Evolutionary conservation across 2,888 invertebrate species (phyloP), one percentile per base, ranked within the genome.

Genomic region (Tuberolachnus salignus): DNA sequence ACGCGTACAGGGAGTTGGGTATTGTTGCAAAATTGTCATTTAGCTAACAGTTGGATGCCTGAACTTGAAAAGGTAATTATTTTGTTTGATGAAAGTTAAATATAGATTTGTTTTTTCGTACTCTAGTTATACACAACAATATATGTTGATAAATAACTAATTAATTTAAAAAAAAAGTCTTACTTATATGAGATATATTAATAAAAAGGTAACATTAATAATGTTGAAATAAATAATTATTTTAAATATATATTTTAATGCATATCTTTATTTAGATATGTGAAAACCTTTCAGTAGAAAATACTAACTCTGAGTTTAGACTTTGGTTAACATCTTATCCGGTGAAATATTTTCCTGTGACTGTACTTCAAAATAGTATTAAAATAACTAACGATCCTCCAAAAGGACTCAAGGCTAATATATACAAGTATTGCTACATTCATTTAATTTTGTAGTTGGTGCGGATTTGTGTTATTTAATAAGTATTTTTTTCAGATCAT

Each of bases 321-420:
- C 87, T 97, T 13, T 97, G 97, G 97, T 86, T 97, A 46, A 97
- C 96, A 1, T 95, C 95, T 11, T 95, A 96, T 84, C 95, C 96
- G 96, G 0, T 94, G 95, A 70, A 64, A 63, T 73, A 69, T 26
- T 81, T 81, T 86, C 96, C 97, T 0, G 92, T 94, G 51, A 89
- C 94, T 8, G 88, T 97, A 55, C 87, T 97, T 66, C 95, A 96
- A 87, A 92, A 92, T 84, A 93, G 94, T 13, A 93, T 96, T 0
- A 95, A 96, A 88, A 95, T 97, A 92, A 96, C 95, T 0, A 95
- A 95, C 84, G 96, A 97, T 86, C 93, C 95, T 0, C 96, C 96
- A 0, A 92, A 93, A 8, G 95, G 94, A 0, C 87, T 97, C 21
- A 91, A 93, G 83, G 92, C 94, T 85, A 72, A 55, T 55, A 74